Evolutionary conservation across 2,888 invertebrate genomes (phyloP), one percentile per base, ranked within the genome.

Genomic region (Cheilosia soror): DNA sequence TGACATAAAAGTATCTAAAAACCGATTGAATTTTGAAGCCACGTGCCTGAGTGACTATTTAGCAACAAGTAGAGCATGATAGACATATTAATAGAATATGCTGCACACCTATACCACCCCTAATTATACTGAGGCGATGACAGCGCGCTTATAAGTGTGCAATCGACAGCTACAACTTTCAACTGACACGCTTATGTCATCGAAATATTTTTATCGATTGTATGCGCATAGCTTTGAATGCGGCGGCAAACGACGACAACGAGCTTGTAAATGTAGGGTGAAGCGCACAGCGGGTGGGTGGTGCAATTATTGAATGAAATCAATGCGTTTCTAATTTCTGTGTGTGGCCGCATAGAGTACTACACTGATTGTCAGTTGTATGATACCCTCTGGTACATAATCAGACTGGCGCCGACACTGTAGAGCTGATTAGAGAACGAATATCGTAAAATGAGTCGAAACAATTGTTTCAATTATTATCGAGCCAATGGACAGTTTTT

Each of bases 391-490:
- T 25, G 51, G 20, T 73, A 73, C 65, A 76, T 76, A 76, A 76
- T 71, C 63, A 51, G 58, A 71, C 76, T 82, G 81, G 81, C 81
- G 81, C 81, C 81, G 58, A 51, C 63, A 69, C 40, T 65, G 76
- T 81, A 69, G 42, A 83, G 72, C 83, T 75, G 83, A 83, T 79
- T 79, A 84, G 75, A 51, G 44, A 51, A 42, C 29, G 71, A 78
- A 42, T 73, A 75, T 84, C 72, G 83, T 42, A 75, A 73, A 63
- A 69, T 58, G 72, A 83, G 73, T 83, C 62, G 68, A 83, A 84
- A 79, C 79, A 84, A 84, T 84, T 84, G 83, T 84, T 79, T 84
- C 72, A 73, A 78, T 68, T 84, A 79, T 71, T 75, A 73, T 73
- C 63, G 44, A 75, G 53, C 68, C 57, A 78, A 63, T 63, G 72